Evolutionary conservation across 37 sponge, comb jelly and placozoan species (phyloP).

Genomic region (Beroe ovata): DNA sequence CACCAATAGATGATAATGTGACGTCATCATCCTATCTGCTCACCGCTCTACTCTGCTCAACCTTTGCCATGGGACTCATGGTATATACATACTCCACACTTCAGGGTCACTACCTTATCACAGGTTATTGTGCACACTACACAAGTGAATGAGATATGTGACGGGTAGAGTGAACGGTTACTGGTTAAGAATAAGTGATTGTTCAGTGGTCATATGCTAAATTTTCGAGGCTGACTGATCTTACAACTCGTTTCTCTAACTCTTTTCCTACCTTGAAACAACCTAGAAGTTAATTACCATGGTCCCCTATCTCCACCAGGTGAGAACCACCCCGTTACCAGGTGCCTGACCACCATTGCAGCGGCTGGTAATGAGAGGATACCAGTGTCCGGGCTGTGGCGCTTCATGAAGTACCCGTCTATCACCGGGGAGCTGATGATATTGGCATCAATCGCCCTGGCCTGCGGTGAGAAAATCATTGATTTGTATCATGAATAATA

Average conservation of each 20-base stretch:
- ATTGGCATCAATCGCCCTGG: neutral
- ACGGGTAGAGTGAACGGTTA: no score
- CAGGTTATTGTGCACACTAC: no score
- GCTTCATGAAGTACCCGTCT: neutral
- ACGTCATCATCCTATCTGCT: neutral
- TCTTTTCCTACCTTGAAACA: no score
- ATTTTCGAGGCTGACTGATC: neutral
- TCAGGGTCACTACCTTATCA: slow-evolving; percentile 33
- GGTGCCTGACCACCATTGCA: slow-evolving; percentile 17
- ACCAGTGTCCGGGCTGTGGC: slow-evolving; percentile 37
- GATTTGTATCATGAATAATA: no score
- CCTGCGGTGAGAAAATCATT: no score
- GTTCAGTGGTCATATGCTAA: neutral
- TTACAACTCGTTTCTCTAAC: no score
- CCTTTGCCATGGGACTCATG: neutral
- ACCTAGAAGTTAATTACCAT: no score
- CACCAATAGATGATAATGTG: neutral
- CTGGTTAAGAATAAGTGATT: no score
- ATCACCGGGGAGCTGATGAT: slow-evolving; percentile 13
- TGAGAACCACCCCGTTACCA: neutral
- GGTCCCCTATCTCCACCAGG: no score
- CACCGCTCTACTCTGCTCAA: neutral
- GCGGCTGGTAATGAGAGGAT: slow-evolving; percentile 12
- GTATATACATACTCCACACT: neutral
- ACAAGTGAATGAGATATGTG: no score